A percentile compares a stretch with the other conserved stretches of the same genome.
phyloP scores from a whole-genome alignment of 1,140 invertebrate genomes.

The Gonatopus flavifemur region DNA sequence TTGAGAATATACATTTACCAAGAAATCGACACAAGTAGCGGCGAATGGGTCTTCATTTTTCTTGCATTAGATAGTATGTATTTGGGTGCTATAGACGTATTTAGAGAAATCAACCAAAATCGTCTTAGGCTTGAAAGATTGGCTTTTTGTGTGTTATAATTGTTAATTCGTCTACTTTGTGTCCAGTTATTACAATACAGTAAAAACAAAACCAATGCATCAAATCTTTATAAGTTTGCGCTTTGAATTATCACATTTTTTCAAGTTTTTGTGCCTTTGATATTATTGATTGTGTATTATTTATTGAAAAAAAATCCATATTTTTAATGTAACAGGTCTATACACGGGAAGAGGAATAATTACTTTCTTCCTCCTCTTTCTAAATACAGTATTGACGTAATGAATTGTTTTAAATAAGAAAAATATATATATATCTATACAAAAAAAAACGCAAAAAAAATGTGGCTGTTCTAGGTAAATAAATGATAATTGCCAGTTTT shows the following conservation, averaged over 20 bases:
- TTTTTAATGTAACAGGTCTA: constrained; percentile 30
- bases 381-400: constrained; percentile 41
- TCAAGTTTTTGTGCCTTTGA: constrained; percentile 51
- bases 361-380: constrained; percentile 28
- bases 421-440: too few species aligned
- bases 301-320: constrained; percentile 41
- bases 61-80: constrained; percentile 62
- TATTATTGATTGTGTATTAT: constrained; percentile 44
- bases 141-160: constrained; percentile 42
- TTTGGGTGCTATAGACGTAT: constrained; percentile 62
- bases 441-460: constrained; percentile 33
- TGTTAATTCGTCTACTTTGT: constrained; percentile 27
- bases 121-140: constrained; percentile 44
- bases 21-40: constrained; percentile 49
- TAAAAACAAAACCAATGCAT: constrained; percentile 27
- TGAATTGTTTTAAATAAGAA: constrained; percentile 41
- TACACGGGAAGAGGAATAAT: constrained; percentile 12
- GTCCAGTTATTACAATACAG: constrained; percentile 26
- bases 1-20: constrained; percentile 49
- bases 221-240: neutral
- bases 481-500: constrained; percentile 32
- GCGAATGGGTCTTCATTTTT: constrained; percentile 53
- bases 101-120: constrained; percentile 52
- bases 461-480: constrained; percentile 55
- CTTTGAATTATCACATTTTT: neutral